A percentile compares a stretch with the other conserved stretches of the same genome.
These are phyloP conservation scores for Artemia franciscana DNA, from an alignment of 1,140 invertebrate species.

Conservation along the genomic window DNA sequence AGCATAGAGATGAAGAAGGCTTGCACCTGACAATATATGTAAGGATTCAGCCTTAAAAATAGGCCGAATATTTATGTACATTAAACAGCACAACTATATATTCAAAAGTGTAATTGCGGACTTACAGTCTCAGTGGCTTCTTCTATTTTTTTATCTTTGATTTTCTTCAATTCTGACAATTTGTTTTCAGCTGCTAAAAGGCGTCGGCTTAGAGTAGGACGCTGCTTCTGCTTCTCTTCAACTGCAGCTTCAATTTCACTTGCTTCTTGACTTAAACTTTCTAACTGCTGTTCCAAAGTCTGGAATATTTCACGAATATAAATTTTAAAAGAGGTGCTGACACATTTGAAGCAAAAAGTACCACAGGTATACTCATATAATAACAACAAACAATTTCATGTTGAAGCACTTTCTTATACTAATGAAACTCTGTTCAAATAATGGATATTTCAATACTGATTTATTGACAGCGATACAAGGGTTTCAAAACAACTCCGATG, in stretches of 20 bases:
- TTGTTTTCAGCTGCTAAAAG: neutral
- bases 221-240: slow-evolving; percentile 18
- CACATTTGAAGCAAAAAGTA: neutral
- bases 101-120: too few species aligned
- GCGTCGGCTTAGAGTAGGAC: neutral
- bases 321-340: neutral
- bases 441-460: neutral
- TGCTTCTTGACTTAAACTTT: slow-evolving; percentile 31
- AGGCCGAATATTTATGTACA: too few species aligned
- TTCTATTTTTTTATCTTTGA: slow-evolving; percentile 3
- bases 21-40: too few species aligned
- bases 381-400: too few species aligned
- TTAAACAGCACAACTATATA: too few species aligned
- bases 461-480: neutral
- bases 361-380: neutral
- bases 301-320: slow-evolving; percentile 23
- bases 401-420: neutral
- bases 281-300: slow-evolving; percentile 31
- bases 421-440: neutral
- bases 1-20: too few species aligned
- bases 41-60: too few species aligned
- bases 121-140: too few species aligned
- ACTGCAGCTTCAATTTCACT: slow-evolving; percentile 20
- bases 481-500: too few species aligned
- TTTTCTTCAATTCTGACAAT: slow-evolving; percentile 1